Evolutionary conservation across 2,113 vertebrate species (phyloP).

Genomic region (Cyanoramphus novaezelandiae): DNA sequence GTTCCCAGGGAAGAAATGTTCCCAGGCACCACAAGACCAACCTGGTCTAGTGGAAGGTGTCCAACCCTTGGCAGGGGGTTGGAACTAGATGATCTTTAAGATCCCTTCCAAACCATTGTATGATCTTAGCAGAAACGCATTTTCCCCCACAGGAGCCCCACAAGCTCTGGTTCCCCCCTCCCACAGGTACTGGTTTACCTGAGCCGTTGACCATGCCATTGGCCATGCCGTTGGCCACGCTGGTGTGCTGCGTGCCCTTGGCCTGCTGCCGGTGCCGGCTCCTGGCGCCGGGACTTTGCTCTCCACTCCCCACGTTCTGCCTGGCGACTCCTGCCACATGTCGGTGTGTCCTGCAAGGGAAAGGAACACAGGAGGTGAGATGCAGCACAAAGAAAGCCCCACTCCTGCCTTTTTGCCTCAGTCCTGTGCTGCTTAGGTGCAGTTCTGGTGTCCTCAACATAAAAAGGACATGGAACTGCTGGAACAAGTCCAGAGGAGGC

Average conservation of each 20-base stretch:
- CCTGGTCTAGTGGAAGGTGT: background rate
- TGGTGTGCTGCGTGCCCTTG: conserved; percentile 59
- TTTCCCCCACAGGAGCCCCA: background rate
- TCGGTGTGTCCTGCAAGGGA: conserved; percentile 74
- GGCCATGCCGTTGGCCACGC: conserved; percentile 53
- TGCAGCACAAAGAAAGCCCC: fast-evolving
- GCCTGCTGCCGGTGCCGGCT: conserved; percentile 67
- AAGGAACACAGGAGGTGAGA: background rate
- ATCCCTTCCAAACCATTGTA: background rate
- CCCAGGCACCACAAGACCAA: background rate
- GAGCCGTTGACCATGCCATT: conserved; percentile 53
- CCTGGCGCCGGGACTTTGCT: conserved; percentile 68
- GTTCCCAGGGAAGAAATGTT: background rate
- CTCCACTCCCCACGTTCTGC: conserved; percentile 49
- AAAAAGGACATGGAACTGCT: no score
- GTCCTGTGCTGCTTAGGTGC: background rate
- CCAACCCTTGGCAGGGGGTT: background rate
- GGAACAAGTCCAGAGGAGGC: no score
- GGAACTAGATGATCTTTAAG: background rate
- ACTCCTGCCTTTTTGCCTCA: background rate
- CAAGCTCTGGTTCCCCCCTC: background rate
- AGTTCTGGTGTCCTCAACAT: no score
- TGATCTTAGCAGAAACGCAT: background rate
- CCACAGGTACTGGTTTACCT: background rate
- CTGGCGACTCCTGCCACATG: conserved; percentile 66